Percentiles rank a stretch among this genome's conserved stretches.
Evolutionary conservation across 35 echinoderm and acorn worm species (phyloP).

Genomic region (Diadema setosum): DNA sequence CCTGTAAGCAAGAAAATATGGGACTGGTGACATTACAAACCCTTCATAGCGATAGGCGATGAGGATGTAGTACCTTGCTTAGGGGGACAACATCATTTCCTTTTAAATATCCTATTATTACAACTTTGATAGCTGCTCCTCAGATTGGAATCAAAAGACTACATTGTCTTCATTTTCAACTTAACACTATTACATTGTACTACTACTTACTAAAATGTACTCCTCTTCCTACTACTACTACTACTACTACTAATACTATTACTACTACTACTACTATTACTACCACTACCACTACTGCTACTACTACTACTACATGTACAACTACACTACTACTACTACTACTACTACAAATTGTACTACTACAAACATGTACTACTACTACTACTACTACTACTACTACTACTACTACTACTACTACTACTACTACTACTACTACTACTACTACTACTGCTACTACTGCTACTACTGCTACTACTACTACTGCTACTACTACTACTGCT

Average conservation of each 20-base stretch:
- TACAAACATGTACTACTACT: neutral
- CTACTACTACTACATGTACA: neutral
- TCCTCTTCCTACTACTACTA: neutral
- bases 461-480: neutral
- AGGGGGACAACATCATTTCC: too few relatives aligned
- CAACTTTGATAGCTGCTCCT: too few relatives aligned
- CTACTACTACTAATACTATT: neutral
- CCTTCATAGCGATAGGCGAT: too few relatives aligned
- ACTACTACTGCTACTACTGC: neutral
- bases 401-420: neutral
- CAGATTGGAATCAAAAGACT: too few relatives aligned
- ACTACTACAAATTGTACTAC: neutral
- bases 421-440: neutral
- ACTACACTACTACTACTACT: neutral
- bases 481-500: neutral
- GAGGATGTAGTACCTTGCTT: too few relatives aligned
- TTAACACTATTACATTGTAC: too few relatives aligned
- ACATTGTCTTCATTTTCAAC: too few relatives aligned
- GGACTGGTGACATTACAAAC: too few relatives aligned
- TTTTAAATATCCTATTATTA: neutral
- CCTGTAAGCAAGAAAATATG: too few relatives aligned
- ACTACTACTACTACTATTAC: neutral
- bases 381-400: neutral
- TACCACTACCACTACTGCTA: neutral
- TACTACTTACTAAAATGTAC: too few relatives aligned